phyloP scores from a whole-genome alignment of 1,140 invertebrate species.

The Nymphalis io region DNA sequence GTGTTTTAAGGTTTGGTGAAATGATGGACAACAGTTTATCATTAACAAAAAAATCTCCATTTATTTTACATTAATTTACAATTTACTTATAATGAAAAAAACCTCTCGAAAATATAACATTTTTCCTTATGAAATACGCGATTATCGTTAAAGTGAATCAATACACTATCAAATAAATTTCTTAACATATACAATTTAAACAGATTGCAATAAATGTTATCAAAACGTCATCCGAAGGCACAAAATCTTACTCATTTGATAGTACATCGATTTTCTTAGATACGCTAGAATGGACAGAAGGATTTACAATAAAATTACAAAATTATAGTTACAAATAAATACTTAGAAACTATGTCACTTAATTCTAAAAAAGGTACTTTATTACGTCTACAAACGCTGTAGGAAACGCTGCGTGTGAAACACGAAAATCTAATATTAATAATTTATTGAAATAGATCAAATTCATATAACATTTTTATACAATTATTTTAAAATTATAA shows the following conservation, averaged over 20 bases:
- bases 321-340: constrained; percentile 73
- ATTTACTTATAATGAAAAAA: constrained; percentile 65
- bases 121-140: constrained; percentile 51
- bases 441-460: background rate
- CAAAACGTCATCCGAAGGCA: constrained; percentile 7
- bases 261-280: constrained; percentile 31
- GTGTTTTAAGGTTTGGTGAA: background rate
- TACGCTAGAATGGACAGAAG: constrained; percentile 39
- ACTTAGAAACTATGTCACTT: constrained; percentile 63
- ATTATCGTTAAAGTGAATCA: constrained; percentile 35
- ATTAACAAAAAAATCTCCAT: constrained; percentile 77
- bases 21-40: constrained; percentile 35
- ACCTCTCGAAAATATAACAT: constrained; percentile 73
- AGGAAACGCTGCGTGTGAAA: constrained; percentile 69
- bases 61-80: constrained; percentile 81
- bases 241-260: constrained; percentile 29
- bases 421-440: constrained; percentile 35
- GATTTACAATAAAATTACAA: constrained; percentile 65
- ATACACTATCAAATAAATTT: constrained; percentile 35
- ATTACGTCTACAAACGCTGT: constrained; percentile 58
- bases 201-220: constrained; percentile 7
- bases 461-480: no score
- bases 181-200: background rate
- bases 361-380: constrained; percentile 75
- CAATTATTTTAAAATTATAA: no score